Evolutionary conservation across 2,113 vertebrate species (phyloP).

Genomic region (Rhipidura dahli): DNA sequence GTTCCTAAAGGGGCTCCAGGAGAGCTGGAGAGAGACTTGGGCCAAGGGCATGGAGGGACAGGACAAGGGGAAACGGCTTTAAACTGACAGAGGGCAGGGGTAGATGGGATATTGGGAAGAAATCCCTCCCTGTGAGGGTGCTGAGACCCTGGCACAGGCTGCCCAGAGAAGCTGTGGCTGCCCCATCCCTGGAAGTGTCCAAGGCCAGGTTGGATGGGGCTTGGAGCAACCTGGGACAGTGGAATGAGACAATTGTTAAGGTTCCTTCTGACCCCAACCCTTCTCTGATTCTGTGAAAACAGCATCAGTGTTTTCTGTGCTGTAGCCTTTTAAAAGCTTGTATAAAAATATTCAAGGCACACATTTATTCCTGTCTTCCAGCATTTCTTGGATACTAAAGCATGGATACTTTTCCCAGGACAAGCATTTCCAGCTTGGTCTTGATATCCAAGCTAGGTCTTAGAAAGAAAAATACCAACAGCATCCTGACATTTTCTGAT

Average conservation of each 20-base stretch:
- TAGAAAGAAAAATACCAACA: not conserved
- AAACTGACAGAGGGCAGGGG: not conserved
- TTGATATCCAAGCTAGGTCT: not conserved
- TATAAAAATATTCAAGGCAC: not conserved
- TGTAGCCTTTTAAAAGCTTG: not conserved
- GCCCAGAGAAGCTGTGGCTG: not conserved
- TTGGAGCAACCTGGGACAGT: not conserved
- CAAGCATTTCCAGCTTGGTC: not conserved
- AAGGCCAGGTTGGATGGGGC: fast-evolving
- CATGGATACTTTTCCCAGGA: not conserved
- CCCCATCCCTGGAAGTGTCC: not conserved
- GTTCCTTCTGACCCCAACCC: not conserved
- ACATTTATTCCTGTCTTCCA: not conserved
- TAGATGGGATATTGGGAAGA: not conserved
- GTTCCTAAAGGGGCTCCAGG: not conserved
- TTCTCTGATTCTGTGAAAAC: not conserved
- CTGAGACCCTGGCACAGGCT: fast-evolving
- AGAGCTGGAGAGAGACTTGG: not conserved
- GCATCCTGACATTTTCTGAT: not conserved
- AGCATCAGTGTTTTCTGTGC: not conserved
- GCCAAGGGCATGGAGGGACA: not conserved
- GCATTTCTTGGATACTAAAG: not conserved
- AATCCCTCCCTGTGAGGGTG: not conserved
- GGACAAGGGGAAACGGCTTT: not conserved
- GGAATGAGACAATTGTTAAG: not conserved